Base-by-base conservation (phyloP, 2,888 invertebrate genomes). In the Protonemura montana region DNA sequence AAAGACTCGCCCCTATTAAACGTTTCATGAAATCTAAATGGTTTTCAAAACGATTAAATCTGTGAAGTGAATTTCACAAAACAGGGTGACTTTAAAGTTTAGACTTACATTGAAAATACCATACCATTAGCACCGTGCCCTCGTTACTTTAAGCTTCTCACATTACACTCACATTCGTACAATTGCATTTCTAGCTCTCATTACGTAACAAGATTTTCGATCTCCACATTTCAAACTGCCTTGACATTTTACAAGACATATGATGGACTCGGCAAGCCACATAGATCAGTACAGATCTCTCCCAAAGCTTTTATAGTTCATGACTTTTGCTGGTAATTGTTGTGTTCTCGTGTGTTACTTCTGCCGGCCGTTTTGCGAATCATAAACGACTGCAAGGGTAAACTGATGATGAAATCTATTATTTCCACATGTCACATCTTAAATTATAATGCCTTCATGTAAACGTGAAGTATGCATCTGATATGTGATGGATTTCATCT, bases 221-320 rank as follows among this genome's bases (percentile, higher is more conserved):
- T 59, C 59, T 59, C 6, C 59, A 59, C 59, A 59, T 21, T 59
- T 59, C 59, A 59, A 21, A 59, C 16, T 59, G 59, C 59, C 59
- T 59, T 59, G 59, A 59, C 59, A 59, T 59, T 59, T 59, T 13
- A 59, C 59, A 59, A 59, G 21, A 59, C 59, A 59, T 21, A 59
- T 2, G 13, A 59, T 59, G 16, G 13, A 13, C 59, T 59, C 59
- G 2, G 59, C 59, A 13, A 3, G 13, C 7, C 6, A 59, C 59
- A 13, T 13, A 59, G 59, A 59, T 59, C 59, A 59, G 59, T 13
- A 59, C 59, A 59, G 59, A 59, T 59, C 59, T 59, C 59, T 59
- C 59, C 59, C 59, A 59, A 59, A 59, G 59, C 59, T 59, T 59
- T 59, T 59, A 59, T 59, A 59, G 59, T 59, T 59, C 59, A 59